These are phyloP conservation scores for Lasiurus cinereus DNA, from an alignment of 2,113 vertebrate species.

Conservation along the genomic window DNA sequence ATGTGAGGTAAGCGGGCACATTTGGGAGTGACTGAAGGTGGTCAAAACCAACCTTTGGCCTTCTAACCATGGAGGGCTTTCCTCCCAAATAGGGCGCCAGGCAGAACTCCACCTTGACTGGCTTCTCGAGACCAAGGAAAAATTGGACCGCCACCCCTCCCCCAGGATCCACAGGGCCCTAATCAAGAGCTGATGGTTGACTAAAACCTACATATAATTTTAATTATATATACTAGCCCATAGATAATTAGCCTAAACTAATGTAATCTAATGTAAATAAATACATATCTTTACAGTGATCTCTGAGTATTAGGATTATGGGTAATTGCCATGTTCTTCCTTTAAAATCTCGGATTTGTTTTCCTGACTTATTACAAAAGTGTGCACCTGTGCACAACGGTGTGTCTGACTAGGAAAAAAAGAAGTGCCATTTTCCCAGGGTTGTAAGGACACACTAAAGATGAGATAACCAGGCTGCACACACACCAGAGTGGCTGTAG, in stretches of 20 bases:
- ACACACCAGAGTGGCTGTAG: rapidly evolving
- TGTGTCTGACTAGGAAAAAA: neutral
- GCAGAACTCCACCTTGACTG: neutral
- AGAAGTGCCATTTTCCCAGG: too few relatives aligned
- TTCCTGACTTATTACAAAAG: neutral
- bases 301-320: neutral
- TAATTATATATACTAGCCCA: neutral
- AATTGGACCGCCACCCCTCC: too few relatives aligned
- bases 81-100: neutral
- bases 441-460: neutral
- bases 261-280: neutral
- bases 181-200: neutral
- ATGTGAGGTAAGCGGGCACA: neutral
- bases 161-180: neutral
- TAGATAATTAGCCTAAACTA: neutral
- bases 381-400: neutral
- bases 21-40: neutral
- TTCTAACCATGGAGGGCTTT: neutral
- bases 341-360: constrained; percentile 19
- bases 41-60: neutral
- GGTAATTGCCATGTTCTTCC: neutral
- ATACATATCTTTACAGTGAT: neutral
- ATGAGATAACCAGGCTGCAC: neutral
- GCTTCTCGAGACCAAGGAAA: neutral
- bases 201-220: neutral